Percentiles rank a stretch among this genome's conserved stretches.
phyloP scores from a whole-genome alignment of 2,888 invertebrate genomes.

The Clusia tigrina region DNA sequence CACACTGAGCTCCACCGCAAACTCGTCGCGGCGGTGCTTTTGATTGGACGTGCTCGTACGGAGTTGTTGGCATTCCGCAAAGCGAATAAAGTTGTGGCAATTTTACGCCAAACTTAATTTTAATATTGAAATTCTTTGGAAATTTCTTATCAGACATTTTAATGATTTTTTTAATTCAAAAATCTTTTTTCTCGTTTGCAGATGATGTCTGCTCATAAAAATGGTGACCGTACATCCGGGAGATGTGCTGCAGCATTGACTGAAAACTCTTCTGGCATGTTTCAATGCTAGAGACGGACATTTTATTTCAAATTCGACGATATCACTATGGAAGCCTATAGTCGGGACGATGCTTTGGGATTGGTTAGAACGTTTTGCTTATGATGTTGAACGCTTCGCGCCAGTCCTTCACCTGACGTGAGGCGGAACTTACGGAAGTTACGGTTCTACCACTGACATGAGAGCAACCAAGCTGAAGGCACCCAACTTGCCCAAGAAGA shows the following conservation, averaged over 20 bases:
- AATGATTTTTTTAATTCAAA: not conserved
- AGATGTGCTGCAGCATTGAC: too few species aligned
- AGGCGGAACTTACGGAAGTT: too few species aligned
- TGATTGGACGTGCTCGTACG: not conserved
- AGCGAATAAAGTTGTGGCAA: conserved; percentile 1
- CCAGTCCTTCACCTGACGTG: too few species aligned
- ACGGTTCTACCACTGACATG: too few species aligned
- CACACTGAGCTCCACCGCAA: not conserved
- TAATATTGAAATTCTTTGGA: conserved; percentile 17
- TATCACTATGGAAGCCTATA: too few species aligned
- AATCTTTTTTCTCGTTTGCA: not conserved
- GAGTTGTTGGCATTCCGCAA: not conserved
- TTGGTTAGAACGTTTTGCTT: too few species aligned
- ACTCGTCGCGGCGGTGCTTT: not conserved
- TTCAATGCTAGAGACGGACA: not conserved
- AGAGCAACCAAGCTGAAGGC: too few species aligned
- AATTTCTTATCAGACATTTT: conserved; percentile 12
- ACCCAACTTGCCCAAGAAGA: too few species aligned
- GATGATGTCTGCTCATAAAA: not conserved
- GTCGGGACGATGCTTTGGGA: too few species aligned
- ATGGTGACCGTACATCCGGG: conserved; percentile 1
- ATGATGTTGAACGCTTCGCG: too few species aligned
- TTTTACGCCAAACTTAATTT: conserved; percentile 11
- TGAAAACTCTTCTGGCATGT: not conserved
- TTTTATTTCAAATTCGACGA: too few species aligned